These are phyloP conservation scores for Calypte anna DNA, from an alignment of 2,113 vertebrate genomes.

Conservation along the genomic window DNA sequence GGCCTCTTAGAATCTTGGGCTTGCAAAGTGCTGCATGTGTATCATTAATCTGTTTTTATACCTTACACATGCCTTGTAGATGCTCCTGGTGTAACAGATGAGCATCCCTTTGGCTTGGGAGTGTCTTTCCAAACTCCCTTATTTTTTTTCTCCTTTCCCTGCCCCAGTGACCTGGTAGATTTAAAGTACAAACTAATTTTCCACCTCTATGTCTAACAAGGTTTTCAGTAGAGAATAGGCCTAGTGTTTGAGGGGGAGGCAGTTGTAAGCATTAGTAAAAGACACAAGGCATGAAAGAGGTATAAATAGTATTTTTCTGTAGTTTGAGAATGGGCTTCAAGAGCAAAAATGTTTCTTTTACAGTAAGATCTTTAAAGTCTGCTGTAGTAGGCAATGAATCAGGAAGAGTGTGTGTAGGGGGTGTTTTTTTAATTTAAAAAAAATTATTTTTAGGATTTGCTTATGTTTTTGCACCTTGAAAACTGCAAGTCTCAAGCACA, in stretches of 20 bases:
- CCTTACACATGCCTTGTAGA: background rate
- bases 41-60: background rate
- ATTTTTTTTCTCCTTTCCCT: background rate
- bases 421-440: background rate
- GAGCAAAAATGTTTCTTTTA: background rate
- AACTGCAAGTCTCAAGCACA: rapidly evolving
- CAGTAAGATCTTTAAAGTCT: background rate
- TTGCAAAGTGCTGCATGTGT: background rate
- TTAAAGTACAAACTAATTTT: background rate
- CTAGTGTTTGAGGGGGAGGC: background rate
- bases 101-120: background rate
- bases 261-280: background rate
- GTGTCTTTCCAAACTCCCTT: background rate
- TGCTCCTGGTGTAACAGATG: background rate
- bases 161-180: background rate
- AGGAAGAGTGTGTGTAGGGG: background rate
- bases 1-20: background rate
- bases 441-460: background rate
- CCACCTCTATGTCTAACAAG: background rate
- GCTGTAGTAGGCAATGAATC: background rate
- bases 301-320: background rate
- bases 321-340: background rate
- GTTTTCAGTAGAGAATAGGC: background rate
- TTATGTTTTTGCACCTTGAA: background rate
- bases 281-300: background rate